Percentiles rank a stretch among this genome's conserved stretches.
These are phyloP conservation scores for Argyresthia albistria DNA, from an alignment of 2,888 invertebrate species.

Conservation along the genomic window DNA sequence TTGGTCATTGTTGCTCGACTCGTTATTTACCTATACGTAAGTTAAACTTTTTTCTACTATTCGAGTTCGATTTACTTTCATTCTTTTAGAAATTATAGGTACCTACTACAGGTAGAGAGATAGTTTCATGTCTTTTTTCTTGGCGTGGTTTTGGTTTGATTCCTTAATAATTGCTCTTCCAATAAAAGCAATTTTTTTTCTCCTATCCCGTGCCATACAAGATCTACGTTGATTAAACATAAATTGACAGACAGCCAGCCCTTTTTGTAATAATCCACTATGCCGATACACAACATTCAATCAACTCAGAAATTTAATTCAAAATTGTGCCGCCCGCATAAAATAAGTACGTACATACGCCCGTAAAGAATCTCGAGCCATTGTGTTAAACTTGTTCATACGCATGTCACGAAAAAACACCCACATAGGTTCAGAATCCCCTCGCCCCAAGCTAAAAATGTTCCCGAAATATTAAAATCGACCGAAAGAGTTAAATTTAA, in stretches of 20 bases:
- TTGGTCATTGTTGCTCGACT: no score
- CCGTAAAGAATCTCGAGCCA: constrained; percentile 16
- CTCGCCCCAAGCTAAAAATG: constrained; percentile 57
- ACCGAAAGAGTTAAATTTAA: constrained; percentile 70
- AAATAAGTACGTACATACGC: neutral
- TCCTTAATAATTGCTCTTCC: no score
- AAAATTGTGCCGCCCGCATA: constrained; percentile 34
- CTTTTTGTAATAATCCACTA: constrained; percentile 27
- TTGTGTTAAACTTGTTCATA: constrained; percentile 18
- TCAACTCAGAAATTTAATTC: constrained; percentile 20
- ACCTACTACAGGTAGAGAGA: no score
- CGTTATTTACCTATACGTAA: no score
- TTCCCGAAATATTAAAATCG: constrained; percentile 70
- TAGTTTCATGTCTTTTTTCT: no score
- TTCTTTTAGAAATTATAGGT: no score
- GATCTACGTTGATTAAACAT: neutral
- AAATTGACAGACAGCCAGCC: constrained; percentile 17
- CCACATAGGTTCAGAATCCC: constrained; percentile 25
- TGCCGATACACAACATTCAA: constrained; percentile 15
- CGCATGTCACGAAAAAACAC: constrained; percentile 28
- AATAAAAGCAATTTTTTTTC: no score
- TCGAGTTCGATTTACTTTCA: no score
- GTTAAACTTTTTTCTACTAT: no score
- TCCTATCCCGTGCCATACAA: no score
- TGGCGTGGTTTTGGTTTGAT: no score